phyloP scores from a whole-genome alignment of 2,888 invertebrate genomes.

The Amiota minor region DNA sequence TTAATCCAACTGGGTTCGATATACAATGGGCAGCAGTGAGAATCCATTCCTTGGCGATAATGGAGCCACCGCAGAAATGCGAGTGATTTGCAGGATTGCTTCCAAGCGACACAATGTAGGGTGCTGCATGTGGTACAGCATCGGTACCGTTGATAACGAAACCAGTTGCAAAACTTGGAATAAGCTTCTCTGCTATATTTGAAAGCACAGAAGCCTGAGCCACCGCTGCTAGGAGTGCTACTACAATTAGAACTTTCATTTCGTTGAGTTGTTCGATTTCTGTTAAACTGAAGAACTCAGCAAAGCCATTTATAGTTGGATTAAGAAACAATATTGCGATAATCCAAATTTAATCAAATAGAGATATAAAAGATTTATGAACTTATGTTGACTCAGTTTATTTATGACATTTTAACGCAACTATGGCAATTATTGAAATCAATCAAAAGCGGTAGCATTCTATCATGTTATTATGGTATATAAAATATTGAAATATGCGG shows the following conservation, averaged over 20 bases:
- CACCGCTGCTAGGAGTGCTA: constrained; percentile 56
- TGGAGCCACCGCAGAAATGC: constrained; percentile 74
- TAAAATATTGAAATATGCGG: too few relatives aligned
- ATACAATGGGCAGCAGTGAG: constrained; percentile 73
- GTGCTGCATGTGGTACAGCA: constrained; percentile 72
- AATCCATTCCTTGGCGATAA: constrained; percentile 70
- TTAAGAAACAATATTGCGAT: too few relatives aligned
- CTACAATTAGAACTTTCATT: constrained; percentile 63
- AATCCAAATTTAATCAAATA: too few relatives aligned
- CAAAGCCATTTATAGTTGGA: too few relatives aligned
- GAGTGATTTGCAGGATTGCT: constrained; percentile 48
- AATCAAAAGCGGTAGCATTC: too few relatives aligned
- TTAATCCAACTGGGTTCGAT: constrained; percentile 58
- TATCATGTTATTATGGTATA: too few relatives aligned
- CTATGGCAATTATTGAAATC: too few relatives aligned
- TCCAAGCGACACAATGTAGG: constrained; percentile 74
- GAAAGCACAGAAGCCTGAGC: constrained; percentile 56
- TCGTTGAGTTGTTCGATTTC: constrained; percentile 26
- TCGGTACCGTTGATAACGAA: constrained; percentile 70
- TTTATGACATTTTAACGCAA: too few relatives aligned
- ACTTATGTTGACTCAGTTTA: too few relatives aligned
- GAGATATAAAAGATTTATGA: too few relatives aligned
- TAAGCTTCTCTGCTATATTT: constrained; percentile 50
- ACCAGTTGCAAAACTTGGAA: constrained; percentile 62
- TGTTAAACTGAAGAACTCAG: not conserved